Conservation (phyloP, 2,113 vertebrate species). For the Callionymus lyra region DNA sequence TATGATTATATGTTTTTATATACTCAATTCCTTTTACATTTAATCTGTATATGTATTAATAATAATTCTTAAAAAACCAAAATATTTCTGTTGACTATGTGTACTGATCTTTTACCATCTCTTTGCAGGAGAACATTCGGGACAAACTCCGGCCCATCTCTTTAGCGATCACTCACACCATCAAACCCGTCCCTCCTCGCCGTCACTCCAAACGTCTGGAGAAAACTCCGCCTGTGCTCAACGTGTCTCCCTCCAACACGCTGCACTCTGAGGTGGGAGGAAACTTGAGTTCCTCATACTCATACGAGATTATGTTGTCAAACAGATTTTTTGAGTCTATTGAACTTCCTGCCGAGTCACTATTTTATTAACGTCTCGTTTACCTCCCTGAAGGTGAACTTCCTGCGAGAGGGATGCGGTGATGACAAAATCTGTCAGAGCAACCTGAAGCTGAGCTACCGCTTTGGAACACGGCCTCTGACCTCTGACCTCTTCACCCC, state of each 20-base stretch:
- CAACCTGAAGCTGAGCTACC: constrained; percentile 78
- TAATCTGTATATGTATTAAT: too few species aligned
- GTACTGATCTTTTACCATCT: neutral
- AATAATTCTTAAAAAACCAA: neutral
- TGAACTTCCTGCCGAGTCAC: too few species aligned
- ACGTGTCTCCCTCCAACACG: constrained; percentile 66
- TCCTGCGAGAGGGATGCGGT: constrained; percentile 86
- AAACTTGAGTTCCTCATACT: constrained; percentile 1
- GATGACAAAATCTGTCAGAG: constrained; percentile 88
- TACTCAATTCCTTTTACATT: too few species aligned
- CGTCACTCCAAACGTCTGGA: constrained; percentile 60
- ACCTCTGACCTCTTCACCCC: constrained; percentile 71
- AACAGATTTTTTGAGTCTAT: too few species aligned
- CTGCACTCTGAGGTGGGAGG: constrained; percentile 72
- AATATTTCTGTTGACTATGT: neutral
- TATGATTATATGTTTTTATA: too few species aligned
- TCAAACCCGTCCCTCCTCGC: constrained; percentile 60
- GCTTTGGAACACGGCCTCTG: constrained; percentile 70
- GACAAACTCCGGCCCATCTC: constrained; percentile 86
- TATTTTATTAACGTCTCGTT: neutral
- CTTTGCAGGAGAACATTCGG: constrained; percentile 71
- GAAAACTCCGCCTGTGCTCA: constrained; percentile 72
- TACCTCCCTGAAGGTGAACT: constrained; percentile 72
- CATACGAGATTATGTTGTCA: too few species aligned
- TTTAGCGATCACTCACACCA: constrained; percentile 73